Conservation (phyloP, 2,888 invertebrate genomes). For the Eilema sororculum region DNA sequence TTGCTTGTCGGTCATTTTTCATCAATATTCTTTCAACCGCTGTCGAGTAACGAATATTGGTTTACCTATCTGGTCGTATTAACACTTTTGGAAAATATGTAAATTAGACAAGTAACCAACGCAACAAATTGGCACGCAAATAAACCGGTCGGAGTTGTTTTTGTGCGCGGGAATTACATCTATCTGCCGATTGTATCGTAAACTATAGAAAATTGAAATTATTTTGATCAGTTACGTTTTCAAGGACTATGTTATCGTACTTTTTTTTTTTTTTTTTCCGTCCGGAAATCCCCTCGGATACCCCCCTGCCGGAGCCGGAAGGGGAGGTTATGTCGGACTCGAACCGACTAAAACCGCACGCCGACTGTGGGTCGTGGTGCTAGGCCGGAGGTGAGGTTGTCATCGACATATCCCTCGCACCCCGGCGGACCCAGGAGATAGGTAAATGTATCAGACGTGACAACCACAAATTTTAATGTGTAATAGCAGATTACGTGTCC, state of each 20-base stretch:
- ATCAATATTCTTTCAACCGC: neutral
- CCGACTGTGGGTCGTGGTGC: too few species aligned
- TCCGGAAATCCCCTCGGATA: too few species aligned
- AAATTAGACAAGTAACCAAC: neutral
- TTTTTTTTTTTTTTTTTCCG: too few species aligned
- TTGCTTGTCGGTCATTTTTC: neutral
- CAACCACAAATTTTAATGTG: neutral
- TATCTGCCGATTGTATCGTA: neutral
- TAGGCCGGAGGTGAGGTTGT: too few species aligned
- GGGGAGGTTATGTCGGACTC: too few species aligned
- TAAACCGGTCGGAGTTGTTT: conserved; percentile 1
- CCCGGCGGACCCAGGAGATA: too few species aligned
- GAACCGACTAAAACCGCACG: too few species aligned
- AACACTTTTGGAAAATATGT: conserved; percentile 1
- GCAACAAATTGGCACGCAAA: conserved; percentile 1
- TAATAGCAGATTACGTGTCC: neutral
- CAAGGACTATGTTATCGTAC: neutral
- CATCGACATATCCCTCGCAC: too few species aligned
- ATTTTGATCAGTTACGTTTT: neutral
- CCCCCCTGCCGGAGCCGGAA: too few species aligned
- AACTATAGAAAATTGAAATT: neutral
- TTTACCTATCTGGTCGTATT: neutral
- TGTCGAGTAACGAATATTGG: neutral
- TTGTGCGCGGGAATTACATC: neutral
- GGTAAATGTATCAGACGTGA: neutral